Base-by-base conservation (phyloP, 2,113 vertebrate species). In the Chlorodrepanis virens region DNA sequence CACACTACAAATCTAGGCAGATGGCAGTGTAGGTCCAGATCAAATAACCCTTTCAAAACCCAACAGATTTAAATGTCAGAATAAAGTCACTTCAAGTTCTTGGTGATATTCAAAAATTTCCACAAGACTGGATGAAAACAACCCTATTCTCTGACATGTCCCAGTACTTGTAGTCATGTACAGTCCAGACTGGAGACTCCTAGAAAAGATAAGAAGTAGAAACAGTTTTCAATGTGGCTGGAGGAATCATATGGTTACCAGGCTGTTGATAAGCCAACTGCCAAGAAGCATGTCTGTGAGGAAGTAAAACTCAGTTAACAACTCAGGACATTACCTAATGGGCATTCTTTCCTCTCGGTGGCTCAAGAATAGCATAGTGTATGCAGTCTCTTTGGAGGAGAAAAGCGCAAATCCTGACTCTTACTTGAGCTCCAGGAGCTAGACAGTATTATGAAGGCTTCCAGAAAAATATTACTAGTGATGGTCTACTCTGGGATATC, bases 141-240 rank as follows among this genome's bases (percentile, higher is more conserved):
- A 27, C 15, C 20, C 22, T 52, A 0, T 74, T 53, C 5, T 84
- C 8, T 40, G 37, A 35, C 21, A 27, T 56, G 45, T 3, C 8
- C 5, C 27, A 39, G 13, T 53, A 64, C 22, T 60, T 0, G 0
- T 45, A 49, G 2, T 64, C 25, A 9, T 25, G 8, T 44, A 35
- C 12, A 40, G 31, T 70, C 17, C 39, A 74, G 18, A 35, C 19
- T 42, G 23, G 33, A 78, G 77, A 16, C 19, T 60, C 6, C 39
- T 37, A 44, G 17, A 78, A 82, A 68, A 81, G 6, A 39, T 14
- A 12, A 84, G 40, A 75, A 91, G 25, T 3, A 63, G 33, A 67
- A 91, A 56, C 9, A 29, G 11, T 75, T 74, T 78, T 56, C 23
- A 54, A 5, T 0, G 1, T 3, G 7, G 5, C 22, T 75, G 47